Evolutionary conservation across 2,888 invertebrate species (phyloP).

Genomic region (Lamproptera curius): DNA sequence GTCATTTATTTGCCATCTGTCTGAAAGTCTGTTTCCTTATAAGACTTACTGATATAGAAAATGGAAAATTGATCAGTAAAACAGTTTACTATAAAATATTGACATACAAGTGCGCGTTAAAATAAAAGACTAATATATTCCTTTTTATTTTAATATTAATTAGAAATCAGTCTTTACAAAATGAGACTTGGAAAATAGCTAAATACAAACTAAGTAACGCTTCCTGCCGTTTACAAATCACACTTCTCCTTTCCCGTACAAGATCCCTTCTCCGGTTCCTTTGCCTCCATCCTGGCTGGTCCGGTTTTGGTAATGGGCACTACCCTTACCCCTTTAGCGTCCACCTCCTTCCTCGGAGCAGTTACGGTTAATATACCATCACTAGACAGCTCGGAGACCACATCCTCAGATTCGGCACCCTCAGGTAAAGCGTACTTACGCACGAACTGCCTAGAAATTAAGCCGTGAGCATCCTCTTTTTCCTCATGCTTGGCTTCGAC

Average conservation of each 20-base stretch:
- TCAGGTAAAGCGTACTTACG: constrained; percentile 85
- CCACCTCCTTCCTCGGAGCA: constrained; percentile 70
- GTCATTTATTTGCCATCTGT: too few species aligned
- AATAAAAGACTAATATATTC: too few species aligned
- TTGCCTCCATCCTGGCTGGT: constrained; percentile 59
- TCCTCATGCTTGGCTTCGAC: constrained; percentile 89
- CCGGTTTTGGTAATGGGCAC: constrained; percentile 80
- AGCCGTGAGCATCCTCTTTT: constrained; percentile 84
- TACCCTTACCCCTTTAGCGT: constrained; percentile 58
- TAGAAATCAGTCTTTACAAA: too few species aligned
- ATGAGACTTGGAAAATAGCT: too few species aligned
- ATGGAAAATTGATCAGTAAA: too few species aligned
- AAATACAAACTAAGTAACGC: too few species aligned
- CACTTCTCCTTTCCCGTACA: constrained; percentile 17
- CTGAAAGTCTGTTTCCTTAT: too few species aligned
- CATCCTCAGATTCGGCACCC: constrained; percentile 83
- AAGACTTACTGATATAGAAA: too few species aligned
- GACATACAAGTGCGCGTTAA: too few species aligned
- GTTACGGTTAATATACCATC: constrained; percentile 85
- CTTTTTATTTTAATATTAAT: too few species aligned
- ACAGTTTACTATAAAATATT: too few species aligned
- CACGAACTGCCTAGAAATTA: constrained; percentile 83
- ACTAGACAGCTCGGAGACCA: constrained; percentile 83
- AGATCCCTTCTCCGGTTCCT: constrained; percentile 28
- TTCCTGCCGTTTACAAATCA: constrained; percentile 17